Percentiles rank a stretch among this genome's conserved stretches.
Conservation (phyloP, 2,113 vertebrate species). For the Mus musculus region GRCm39 chr9:13619501-13620000, state of each 20-base stretch:
- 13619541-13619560: constrained; percentile 93
- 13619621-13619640: constrained; percentile 91
- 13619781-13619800: constrained; percentile 81
- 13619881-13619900: constrained; percentile 86
- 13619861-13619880: constrained; percentile 80
- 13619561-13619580: constrained; percentile 93
- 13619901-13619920: constrained; percentile 86
- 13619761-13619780: constrained; percentile 88
- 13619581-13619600: constrained; percentile 90
- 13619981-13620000: constrained; percentile 84
- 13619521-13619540: constrained; percentile 91
- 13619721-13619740: constrained; percentile 82
- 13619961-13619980: constrained; percentile 86
- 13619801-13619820: constrained; percentile 67
- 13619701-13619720: constrained; percentile 78
- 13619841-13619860: constrained; percentile 64
- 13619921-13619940: constrained; percentile 86
- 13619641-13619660: constrained; percentile 89
- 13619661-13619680: constrained; percentile 90
- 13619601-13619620: constrained; percentile 91
- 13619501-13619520: constrained; percentile 96
- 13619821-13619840: constrained; percentile 74
- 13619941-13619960: constrained; percentile 80
- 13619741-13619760: constrained; percentile 84
- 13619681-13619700: constrained; percentile 83